Evolutionary conservation across 2,797 vertebrate species (phyloP).

Genomic region (Eulemur rubriventer): DNA sequence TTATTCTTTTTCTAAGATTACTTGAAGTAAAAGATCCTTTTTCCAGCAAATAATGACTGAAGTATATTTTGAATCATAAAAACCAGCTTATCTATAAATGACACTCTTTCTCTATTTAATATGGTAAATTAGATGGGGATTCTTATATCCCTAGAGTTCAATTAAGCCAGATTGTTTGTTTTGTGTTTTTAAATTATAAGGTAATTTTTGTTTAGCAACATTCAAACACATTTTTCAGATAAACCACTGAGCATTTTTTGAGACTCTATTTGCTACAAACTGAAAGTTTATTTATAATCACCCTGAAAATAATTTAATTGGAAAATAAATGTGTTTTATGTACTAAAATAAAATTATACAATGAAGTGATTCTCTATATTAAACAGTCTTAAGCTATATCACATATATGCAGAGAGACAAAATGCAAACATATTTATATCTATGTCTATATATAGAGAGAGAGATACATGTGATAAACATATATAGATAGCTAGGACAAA

Average conservation of each 20-base stretch:
- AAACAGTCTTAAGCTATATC: neutral
- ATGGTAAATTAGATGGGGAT: slow-evolving; percentile 70
- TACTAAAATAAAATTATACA: neutral
- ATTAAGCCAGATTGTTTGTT: slow-evolving; percentile 71
- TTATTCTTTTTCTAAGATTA: neutral
- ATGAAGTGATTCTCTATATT: neutral
- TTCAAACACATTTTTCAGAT: slow-evolving; percentile 70
- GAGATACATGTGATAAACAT: neutral
- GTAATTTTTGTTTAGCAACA: slow-evolving; percentile 57
- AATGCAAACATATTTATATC: neutral
- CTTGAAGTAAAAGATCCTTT: slow-evolving; percentile 22
- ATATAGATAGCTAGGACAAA: neutral
- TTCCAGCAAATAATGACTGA: slow-evolving; percentile 30
- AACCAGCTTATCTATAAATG: slow-evolving; percentile 33
- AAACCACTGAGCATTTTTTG: slow-evolving; percentile 72
- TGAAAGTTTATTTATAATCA: slow-evolving; percentile 51
- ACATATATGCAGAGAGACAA: neutral
- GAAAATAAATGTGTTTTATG: neutral
- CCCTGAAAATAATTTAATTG: neutral
- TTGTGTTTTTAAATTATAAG: slow-evolving; percentile 52
- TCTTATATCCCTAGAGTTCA: slow-evolving; percentile 70
- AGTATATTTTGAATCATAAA: slow-evolving; percentile 61
- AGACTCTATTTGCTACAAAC: slow-evolving; percentile 26
- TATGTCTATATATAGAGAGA: neutral
- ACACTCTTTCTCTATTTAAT: slow-evolving; percentile 69